Conservation (phyloP, 35 echinoderm and acorn worm genomes). For the Ptychodera flava region DNA sequence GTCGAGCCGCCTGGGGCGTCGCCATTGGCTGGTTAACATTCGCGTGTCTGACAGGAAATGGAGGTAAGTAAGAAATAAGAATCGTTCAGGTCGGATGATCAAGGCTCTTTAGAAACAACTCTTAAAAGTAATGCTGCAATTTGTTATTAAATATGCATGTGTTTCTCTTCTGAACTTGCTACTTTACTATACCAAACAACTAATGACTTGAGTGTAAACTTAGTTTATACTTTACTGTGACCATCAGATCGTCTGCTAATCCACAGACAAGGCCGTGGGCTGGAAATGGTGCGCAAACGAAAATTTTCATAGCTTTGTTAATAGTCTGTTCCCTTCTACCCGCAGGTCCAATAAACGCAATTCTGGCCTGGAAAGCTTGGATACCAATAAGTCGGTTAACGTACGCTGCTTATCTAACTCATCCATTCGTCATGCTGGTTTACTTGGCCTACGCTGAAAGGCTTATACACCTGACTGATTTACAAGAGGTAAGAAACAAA, state of each 20-base stretch:
- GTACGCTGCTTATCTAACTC: conserved; percentile 56
- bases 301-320: conserved; percentile 11
- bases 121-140: background rate
- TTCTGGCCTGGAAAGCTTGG: conserved; percentile 62
- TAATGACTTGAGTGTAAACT: background rate
- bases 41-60: conserved; percentile 18
- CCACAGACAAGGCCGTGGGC: background rate
- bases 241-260: background rate
- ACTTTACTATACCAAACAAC: background rate
- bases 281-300: background rate
- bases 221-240: background rate
- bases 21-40: conserved; percentile 5
- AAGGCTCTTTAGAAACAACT: background rate
- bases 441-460: no score
- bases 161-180: background rate
- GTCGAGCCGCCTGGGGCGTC: conserved; percentile 7
- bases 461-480: no score
- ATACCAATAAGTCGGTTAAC: conserved; percentile 49
- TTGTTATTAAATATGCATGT: background rate
- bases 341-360: conserved; percentile 44
- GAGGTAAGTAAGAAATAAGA: background rate
- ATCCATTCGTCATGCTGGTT: conserved; percentile 66
- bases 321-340: no score
- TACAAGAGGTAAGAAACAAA: no score
- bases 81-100: background rate